These are phyloP conservation scores for Neopelma chrysocephalum DNA, from an alignment of 2,797 vertebrate species.

Conservation along the genomic window DNA sequence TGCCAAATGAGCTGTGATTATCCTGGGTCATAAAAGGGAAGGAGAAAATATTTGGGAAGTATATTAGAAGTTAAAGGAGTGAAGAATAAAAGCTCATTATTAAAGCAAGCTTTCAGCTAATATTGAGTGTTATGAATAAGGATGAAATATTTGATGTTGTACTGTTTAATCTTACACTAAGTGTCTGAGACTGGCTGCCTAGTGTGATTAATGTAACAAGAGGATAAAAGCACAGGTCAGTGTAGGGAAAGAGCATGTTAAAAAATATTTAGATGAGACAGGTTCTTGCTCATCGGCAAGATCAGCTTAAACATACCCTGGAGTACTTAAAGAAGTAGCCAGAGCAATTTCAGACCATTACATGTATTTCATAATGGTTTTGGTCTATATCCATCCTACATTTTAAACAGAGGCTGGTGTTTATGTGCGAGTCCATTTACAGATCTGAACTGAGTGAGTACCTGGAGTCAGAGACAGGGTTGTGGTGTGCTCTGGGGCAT, in stretches of 20 bases:
- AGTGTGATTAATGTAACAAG: background rate
- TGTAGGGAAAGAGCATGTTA: background rate
- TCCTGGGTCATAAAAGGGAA: background rate
- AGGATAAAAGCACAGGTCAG: background rate
- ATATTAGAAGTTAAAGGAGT: background rate
- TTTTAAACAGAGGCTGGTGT: background rate
- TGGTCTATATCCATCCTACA: background rate
- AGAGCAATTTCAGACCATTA: background rate
- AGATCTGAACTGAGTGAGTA: background rate
- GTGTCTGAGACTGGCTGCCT: background rate
- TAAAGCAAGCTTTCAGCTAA: background rate
- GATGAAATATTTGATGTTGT: background rate
- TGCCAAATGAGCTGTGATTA: background rate
- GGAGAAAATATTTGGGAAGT: background rate
- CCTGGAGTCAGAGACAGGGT: background rate
- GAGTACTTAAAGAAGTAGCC: background rate
- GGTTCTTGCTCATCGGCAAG: background rate
- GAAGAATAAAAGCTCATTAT: background rate
- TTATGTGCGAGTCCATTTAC: background rate
- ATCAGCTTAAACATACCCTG: background rate
- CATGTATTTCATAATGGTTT: background rate
- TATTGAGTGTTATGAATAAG: background rate
- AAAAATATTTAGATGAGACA: background rate
- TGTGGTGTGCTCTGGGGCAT: background rate
- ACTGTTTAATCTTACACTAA: conserved; percentile 9